A percentile compares a stretch with the other conserved stretches of the same genome.
Evolutionary conservation across 2,797 vertebrate genomes (phyloP).

Genomic region (Allenopithecus nigroviridis): DNA sequence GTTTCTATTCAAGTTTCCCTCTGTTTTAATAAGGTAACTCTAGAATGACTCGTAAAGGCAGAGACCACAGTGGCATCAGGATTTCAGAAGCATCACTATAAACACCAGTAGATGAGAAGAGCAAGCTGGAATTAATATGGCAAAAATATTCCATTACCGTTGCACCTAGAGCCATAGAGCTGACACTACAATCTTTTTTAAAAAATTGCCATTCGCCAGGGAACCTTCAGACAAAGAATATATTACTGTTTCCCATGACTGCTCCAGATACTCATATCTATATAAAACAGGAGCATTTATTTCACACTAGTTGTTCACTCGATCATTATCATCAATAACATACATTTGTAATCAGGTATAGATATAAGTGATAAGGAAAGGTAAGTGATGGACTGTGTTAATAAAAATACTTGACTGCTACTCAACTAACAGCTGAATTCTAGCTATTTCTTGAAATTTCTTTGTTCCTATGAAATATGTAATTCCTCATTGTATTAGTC

Average conservation of each 20-base stretch:
- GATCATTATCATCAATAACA: neutral
- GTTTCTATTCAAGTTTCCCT: neutral
- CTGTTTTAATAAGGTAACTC: neutral
- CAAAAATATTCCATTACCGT: neutral
- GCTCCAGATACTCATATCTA: neutral
- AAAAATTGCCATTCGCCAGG: constrained; percentile 4
- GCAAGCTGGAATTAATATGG: neutral
- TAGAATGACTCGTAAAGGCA: neutral
- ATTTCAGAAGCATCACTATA: neutral
- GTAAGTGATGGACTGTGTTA: neutral
- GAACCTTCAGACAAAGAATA: neutral
- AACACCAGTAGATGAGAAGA: neutral
- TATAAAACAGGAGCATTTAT: neutral
- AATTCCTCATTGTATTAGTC: neutral
- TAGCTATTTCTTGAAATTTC: neutral
- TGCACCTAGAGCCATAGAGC: neutral
- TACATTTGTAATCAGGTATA: neutral
- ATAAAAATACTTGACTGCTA: neutral
- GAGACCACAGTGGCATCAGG: neutral
- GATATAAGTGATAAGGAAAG: neutral
- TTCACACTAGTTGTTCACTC: neutral
- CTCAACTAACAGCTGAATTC: neutral
- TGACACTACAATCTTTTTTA: neutral
- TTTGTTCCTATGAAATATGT: neutral
- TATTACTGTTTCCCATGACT: neutral